Evolutionary conservation across 2,888 invertebrate genomes (phyloP), one percentile per base, ranked within the genome.

Genomic region (Protophormia terraenovae): DNA sequence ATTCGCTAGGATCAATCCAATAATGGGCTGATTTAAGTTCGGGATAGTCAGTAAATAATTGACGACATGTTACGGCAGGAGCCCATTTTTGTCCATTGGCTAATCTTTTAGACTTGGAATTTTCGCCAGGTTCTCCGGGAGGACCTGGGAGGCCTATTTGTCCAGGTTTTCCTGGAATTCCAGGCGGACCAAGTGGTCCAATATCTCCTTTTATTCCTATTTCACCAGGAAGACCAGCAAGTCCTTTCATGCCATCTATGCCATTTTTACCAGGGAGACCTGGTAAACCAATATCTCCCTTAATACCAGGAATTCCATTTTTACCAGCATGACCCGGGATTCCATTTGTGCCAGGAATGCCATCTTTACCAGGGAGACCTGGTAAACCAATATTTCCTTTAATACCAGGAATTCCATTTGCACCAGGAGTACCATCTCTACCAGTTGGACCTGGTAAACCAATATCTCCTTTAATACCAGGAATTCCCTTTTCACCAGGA

Each of bases 1-100:
- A 97, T 86, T 96, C 96, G 91, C 98, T 98, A 0, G 98, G 98
- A 93, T 98, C 97, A 79, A 98, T 95, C 96, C 97, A 98, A 92
- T 97, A 98, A 89, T 96, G 95, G 47, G 97, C 97, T 87, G 95
- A 96, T 84, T 94, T 93, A 86, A 95, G 94, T 29, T 96, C 95
- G 1, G 97, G 97, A 93, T 97, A 95, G 66, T 96, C 96, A 35
- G 94, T 94, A 87, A 95, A 95, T 64, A 98, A 95, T 90, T 98
- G 97, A 35, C 95, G 94, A 90, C 98, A 98, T 6, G 97, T 97
- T 91, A 96, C 96, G 0, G 97, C 98, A 0, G 98, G 98, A 0
- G 96, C 95, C 24, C 95, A 94, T 90, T 96, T 96, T 67, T 96
- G 95, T 0, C 98, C 98, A 81, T 96, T 95, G 0, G 95, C 94